Evolutionary conservation across 2,797 vertebrate species (phyloP), one percentile per base, ranked within the genome.

Genomic region (Amniataba percoides): DNA sequence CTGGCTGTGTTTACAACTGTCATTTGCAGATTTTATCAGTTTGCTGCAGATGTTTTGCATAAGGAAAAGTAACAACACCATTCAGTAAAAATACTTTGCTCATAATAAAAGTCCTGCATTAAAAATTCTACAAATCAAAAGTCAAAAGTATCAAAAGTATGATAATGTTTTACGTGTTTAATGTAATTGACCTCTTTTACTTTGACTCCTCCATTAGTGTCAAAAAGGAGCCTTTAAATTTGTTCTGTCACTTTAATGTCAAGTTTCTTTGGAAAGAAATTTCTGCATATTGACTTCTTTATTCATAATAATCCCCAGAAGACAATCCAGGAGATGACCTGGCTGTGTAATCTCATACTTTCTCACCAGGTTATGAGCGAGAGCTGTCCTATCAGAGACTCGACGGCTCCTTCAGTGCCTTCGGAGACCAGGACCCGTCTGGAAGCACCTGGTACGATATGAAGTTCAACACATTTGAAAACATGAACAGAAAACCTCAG

Each of bases 371-470:
- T 57, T 98, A 98, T 62, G 97, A 98, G 88, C 95, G 91, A 56
- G 94, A 99, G 88, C 92, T 99, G 79, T 94, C 95, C 58, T 99
- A 96, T 81, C 97, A 97, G 89, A 96, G 97, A 67, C 55, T 42
- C 13, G 97, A 98, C 68, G 96, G 96, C 14, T 97, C 97, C 82
- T 98, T 97, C 86, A 99, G 97, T 78, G 97, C 97, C 57, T 99
- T 99, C 82, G 97, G 97, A 83, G 95, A 97, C 5, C 59, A 70
- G 0, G 97, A 99, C 87, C 16, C 87, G 6, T 96, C 96, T 67
- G 97, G 97, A 81, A 98, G 97, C 87, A 97, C 97, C 27, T 99
- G 97, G 97, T 98, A 86, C 76, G 94, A 79, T 14, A 1, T 12
- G 8, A 36, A 40, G 36, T 4, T 1, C 0, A 39, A 18, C 1